Evolutionary conservation across 2,888 invertebrate genomes (phyloP).

Genomic region (Alcis repandata): DNA sequence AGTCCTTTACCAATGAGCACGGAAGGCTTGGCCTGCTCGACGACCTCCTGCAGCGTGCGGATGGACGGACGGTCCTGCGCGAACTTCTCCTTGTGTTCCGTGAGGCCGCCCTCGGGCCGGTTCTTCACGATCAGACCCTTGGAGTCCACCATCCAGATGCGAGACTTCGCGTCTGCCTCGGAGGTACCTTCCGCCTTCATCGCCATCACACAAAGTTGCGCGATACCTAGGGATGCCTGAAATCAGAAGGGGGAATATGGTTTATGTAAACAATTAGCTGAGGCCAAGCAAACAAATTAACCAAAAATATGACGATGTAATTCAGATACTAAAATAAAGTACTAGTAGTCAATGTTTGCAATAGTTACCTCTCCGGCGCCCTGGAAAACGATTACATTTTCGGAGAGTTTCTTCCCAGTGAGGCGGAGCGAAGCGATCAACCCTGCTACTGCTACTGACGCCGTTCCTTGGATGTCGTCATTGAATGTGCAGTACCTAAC

Average conservation of each 20-base stretch:
- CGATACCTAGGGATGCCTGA: conserved; percentile 97
- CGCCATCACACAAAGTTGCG: conserved; percentile 95
- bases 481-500: conserved; percentile 95
- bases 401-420: conserved; percentile 93
- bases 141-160: conserved; percentile 98
- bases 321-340: too few species aligned
- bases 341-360: too few species aligned
- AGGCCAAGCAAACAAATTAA: too few species aligned
- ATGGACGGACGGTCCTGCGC: conserved; percentile 93
- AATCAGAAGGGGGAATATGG: conserved; percentile 1
- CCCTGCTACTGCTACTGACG: conserved; percentile 98
- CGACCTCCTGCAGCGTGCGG: conserved; percentile 92
- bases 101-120: conserved; percentile 92
- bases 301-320: too few species aligned
- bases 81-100: conserved; percentile 93
- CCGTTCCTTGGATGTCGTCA: conserved; percentile 99
- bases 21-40: conserved; percentile 93
- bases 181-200: conserved; percentile 95
- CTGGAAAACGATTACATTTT: conserved; percentile 96
- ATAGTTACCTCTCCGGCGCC: conserved; percentile 96
- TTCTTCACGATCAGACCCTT: conserved; percentile 96
- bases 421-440: conserved; percentile 94
- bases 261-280: too few species aligned
- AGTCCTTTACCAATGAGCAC: conserved; percentile 92
- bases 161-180: conserved; percentile 91